Percentiles rank a stretch among this genome's conserved stretches.
Evolutionary conservation across 2,888 invertebrate species (phyloP).

Genomic region (Hydrotaea diabolus): DNA sequence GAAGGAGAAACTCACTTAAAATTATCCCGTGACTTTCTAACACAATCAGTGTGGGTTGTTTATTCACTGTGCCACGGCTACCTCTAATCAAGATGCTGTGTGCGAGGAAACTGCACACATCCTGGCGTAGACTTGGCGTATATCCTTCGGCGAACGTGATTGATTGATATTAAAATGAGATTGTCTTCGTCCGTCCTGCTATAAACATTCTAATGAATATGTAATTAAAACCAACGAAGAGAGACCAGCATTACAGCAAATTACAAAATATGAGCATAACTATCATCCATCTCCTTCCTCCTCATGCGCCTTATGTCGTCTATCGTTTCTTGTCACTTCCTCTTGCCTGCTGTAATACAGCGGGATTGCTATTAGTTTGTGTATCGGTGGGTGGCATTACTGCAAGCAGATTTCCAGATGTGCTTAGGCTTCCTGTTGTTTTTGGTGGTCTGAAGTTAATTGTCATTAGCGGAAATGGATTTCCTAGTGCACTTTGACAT

Average conservation of each 20-base stretch:
- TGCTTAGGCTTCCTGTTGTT: neutral
- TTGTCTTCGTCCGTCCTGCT: conserved; percentile 34
- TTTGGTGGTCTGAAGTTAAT: neutral
- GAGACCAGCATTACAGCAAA: neutral
- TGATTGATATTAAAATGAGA: conserved; percentile 47
- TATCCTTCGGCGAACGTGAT: conserved; percentile 29
- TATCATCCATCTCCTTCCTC: conserved; percentile 4
- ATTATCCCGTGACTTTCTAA: neutral
- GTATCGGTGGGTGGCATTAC: neutral
- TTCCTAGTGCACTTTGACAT: conserved; percentile 8
- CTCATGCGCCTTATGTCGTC: neutral
- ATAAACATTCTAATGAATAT: conserved; percentile 30
- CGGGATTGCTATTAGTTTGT: neutral
- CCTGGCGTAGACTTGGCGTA: neutral
- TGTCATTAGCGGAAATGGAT: conserved; percentile 6
- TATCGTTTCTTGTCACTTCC: neutral
- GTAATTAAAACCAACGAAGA: conserved; percentile 21
- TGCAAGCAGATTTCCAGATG: neutral
- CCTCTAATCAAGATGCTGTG: conserved; percentile 15
- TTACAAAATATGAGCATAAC: conserved; percentile 9
- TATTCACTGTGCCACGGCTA: neutral
- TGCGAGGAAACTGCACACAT: neutral
- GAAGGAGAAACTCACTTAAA: neutral
- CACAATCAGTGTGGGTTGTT: neutral
- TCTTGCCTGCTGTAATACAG: neutral